Evolutionary conservation across 2,888 invertebrate genomes (phyloP).

Genomic region (Acrobeloides nanus): DNA sequence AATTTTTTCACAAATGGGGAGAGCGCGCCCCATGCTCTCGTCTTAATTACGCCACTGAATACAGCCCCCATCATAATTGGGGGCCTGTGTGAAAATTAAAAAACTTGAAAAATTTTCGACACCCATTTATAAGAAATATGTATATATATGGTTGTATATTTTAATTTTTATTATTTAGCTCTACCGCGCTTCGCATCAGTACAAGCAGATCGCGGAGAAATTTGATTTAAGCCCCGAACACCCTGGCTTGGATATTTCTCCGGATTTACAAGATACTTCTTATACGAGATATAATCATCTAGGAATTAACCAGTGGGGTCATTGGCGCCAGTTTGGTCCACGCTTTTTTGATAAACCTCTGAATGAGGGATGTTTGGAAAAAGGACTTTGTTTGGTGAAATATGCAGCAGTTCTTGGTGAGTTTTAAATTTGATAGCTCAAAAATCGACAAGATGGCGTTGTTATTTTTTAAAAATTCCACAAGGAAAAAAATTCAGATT

Average conservation of each 20-base stretch:
- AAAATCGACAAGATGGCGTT: too few relatives aligned
- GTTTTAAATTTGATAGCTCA: not conserved
- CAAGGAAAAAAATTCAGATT: too few relatives aligned
- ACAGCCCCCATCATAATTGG: not conserved
- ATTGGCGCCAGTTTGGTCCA: slow-evolving; percentile 36
- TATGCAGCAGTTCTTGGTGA: slow-evolving; percentile 41
- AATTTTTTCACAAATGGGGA: not conserved
- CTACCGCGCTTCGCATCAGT: slow-evolving; percentile 37
- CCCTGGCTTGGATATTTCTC: slow-evolving; percentile 45
- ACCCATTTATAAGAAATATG: not conserved
- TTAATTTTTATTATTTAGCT: slow-evolving; percentile 21
- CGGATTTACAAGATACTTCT: slow-evolving; percentile 31
- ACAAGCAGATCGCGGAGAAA: slow-evolving; percentile 44
- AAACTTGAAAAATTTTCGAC: slow-evolving; percentile 9
- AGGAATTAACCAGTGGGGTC: slow-evolving; percentile 15
- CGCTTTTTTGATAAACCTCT: slow-evolving; percentile 50
- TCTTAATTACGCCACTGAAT: too few relatives aligned
- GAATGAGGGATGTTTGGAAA: slow-evolving; percentile 48
- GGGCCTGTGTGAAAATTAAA: not conserved
- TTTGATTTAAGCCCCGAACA: slow-evolving; percentile 45
- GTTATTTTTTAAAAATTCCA: too few relatives aligned
- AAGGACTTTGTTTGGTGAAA: slow-evolving; percentile 45
- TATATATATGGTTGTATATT: slow-evolving; percentile 1
- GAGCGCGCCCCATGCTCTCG: not conserved
- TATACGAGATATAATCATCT: slow-evolving; percentile 29